These are phyloP conservation scores for Bos javanicus DNA, from an alignment of 2,113 vertebrate genomes.

Conservation along the genomic window DNA sequence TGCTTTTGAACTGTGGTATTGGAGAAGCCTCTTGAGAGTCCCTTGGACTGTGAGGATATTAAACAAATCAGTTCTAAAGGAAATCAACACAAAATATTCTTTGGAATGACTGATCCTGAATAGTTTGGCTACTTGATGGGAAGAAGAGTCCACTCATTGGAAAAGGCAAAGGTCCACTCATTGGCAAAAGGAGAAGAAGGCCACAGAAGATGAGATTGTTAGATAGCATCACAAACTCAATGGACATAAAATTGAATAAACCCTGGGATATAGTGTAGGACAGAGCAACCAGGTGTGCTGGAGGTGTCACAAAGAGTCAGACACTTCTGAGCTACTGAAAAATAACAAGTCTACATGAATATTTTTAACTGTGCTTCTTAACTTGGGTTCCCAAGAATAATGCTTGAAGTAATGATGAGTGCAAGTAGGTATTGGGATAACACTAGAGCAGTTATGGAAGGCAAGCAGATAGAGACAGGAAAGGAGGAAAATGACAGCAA, in stretches of 20 bases:
- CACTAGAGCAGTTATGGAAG: background rate
- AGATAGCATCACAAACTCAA: background rate
- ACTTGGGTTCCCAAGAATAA: background rate
- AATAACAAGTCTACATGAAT: background rate
- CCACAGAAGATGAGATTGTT: background rate
- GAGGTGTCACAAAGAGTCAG: background rate
- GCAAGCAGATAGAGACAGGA: background rate
- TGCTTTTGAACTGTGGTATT: background rate
- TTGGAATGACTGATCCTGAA: background rate
- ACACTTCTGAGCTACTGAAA: background rate
- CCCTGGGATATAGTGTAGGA: background rate
- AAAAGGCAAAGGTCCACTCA: background rate
- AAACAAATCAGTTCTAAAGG: background rate
- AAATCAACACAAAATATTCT: background rate
- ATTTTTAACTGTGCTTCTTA: background rate
- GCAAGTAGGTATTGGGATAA: background rate
- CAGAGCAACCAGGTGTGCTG: background rate
- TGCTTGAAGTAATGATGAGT: background rate
- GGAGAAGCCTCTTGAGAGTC: background rate
- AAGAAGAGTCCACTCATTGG: background rate
- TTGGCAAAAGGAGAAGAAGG: background rate
- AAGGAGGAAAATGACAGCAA: background rate
- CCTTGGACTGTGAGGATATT: background rate
- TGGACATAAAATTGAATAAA: background rate
- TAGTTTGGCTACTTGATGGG: background rate